Base-by-base conservation (phyloP, 2,888 invertebrate genomes). In the Hydroisotoma schaefferi region DNA sequence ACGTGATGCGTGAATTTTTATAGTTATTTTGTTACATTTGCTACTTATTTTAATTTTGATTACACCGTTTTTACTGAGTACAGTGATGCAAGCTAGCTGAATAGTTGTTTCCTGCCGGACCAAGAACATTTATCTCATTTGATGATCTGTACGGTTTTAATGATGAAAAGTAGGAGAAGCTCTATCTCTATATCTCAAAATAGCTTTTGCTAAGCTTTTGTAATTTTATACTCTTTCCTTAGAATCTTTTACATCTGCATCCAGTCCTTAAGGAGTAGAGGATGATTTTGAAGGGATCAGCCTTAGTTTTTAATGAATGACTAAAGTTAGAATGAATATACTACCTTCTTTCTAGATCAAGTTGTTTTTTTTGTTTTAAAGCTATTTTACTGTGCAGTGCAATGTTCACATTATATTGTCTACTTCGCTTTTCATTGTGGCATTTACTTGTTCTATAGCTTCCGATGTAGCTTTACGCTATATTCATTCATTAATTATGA, bases 151-250 rank as follows among this genome's bases (percentile, higher is more conserved):
- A 46, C 25, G 18, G 25, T 8, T 46, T 46, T 46, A 8, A 46
- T 46, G 25, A n/a, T 23, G 20, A 23, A 46, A 25, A 22, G 22
- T 52, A 37, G 27, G n/a, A 25, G 28, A 27, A 33, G 53, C 53
- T 53, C 43, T 43, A 33, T 53, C 43, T 53, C 53, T 53, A 49
- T 29, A 23, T 53, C 33, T 47, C 20, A 60, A 59, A 60, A 58
- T 67, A 67, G 67, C 67, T 67, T 67, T 62, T 67, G 67, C 67
- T 63, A 62, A 57, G 67, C 67, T 67, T 67, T 64, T 67, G 62
- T 67, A 67, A 59, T 61, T 64, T 67, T 61, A 64, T 67, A 61
- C 63, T 57, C 51, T 55, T 62, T 64, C 60, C 61, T 52, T 62
- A 53, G n/a, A n/a, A n/a, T n/a, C n/a, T n/a, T n/a, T n/a, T n/a